phyloP scores from a whole-genome alignment of 2,113 vertebrate genomes.

The Phyllostomus discolor region DNA sequence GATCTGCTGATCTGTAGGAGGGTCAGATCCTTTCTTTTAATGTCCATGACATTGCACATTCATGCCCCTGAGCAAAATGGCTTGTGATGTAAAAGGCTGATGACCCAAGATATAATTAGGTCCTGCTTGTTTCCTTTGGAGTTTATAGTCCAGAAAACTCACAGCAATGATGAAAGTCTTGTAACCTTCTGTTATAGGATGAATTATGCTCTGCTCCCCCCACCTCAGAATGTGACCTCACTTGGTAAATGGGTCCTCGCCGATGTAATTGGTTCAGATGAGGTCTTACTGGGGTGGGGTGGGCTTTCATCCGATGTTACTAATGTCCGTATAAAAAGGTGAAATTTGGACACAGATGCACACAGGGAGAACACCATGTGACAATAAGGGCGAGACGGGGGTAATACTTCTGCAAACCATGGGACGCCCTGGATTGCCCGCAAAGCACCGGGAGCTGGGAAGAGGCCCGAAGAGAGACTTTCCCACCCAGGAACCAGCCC shows the following conservation, averaged over 20 bases:
- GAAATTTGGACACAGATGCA: not conserved
- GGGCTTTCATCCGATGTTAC: not conserved
- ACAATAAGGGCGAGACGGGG: not conserved
- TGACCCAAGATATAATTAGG: not conserved
- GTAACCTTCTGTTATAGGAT: not conserved
- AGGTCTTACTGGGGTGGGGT: not conserved
- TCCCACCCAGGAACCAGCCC: not conserved
- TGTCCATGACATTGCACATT: not conserved
- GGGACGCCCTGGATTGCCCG: not conserved
- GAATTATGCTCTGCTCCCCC: not conserved
- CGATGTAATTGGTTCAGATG: not conserved
- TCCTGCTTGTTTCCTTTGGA: not conserved
- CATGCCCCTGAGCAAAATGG: not conserved
- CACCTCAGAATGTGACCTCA: not conserved
- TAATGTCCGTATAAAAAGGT: not conserved
- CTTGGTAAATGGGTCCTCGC: not conserved
- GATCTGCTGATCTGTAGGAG: not conserved
- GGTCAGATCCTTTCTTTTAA: not conserved
- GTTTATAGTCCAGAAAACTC: slow-evolving; percentile 8
- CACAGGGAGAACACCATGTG: not conserved
- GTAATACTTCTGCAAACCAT: not conserved
- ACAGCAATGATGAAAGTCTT: not conserved
- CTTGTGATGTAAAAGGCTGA: not conserved
- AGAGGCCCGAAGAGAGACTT: not conserved
- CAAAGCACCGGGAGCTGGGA: not conserved